Evolutionary conservation across 1,140 invertebrate species (phyloP).

Genomic region (Drosophila oshimai): DNA sequence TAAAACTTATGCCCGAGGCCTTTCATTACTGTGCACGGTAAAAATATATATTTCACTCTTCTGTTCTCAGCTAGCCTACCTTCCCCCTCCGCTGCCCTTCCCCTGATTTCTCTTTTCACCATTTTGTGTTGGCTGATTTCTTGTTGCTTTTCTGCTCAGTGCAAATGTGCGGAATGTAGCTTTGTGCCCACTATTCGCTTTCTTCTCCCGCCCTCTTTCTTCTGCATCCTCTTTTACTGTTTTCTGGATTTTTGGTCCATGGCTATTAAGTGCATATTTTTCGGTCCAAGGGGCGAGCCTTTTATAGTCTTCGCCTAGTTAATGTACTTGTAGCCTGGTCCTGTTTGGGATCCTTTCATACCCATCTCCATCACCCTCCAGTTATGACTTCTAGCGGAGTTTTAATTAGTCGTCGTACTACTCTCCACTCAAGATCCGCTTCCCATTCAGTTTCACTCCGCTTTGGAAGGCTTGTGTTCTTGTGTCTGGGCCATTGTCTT

Average conservation of each 20-base stretch:
- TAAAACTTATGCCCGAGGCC: constrained; percentile 79
- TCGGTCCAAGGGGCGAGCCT: constrained; percentile 10
- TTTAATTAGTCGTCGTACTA: constrained; percentile 60
- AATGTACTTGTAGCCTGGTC: constrained; percentile 57
- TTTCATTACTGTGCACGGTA: constrained; percentile 75
- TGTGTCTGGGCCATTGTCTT: constrained; percentile 58
- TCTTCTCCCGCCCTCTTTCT: constrained; percentile 5
- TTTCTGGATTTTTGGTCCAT: constrained; percentile 46
- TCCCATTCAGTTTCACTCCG: not conserved
- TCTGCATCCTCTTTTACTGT: not conserved
- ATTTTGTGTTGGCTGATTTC: constrained; percentile 22
- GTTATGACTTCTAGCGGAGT: constrained; percentile 60
- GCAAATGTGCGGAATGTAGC: constrained; percentile 66
- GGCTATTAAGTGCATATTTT: constrained; percentile 30
- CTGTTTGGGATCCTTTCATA: constrained; percentile 22
- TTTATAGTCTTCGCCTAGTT: constrained; percentile 57
- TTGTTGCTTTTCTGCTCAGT: constrained; percentile 50
- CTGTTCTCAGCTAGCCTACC: constrained; percentile 11
- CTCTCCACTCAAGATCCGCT: constrained; percentile 3
- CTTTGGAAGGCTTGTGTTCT: constrained; percentile 34
- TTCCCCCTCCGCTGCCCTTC: not conserved
- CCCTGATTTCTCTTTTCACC: constrained; percentile 6
- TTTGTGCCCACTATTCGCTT: constrained; percentile 51
- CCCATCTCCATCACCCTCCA: constrained; percentile 28
- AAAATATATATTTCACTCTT: constrained; percentile 51